Percentiles rank a stretch among this genome's conserved stretches.
phyloP scores from a whole-genome alignment of 2,113 vertebrate species.

The Etheostoma cragini region DNA sequence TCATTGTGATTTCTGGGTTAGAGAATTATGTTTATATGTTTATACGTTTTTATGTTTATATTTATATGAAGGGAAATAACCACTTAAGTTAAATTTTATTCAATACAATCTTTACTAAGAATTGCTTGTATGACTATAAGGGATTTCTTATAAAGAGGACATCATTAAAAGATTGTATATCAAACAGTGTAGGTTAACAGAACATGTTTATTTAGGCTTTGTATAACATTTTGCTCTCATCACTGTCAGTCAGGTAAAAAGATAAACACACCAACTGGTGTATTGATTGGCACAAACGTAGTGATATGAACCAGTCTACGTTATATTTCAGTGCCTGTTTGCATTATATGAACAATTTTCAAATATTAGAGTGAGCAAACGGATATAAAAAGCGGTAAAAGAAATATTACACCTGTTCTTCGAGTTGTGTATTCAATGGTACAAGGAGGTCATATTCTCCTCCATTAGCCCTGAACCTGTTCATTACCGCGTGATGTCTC shows the following conservation, averaged over 20 bases:
- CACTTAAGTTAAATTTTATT: constrained; percentile 3
- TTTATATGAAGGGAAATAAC: constrained; percentile 10
- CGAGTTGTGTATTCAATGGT: constrained; percentile 30
- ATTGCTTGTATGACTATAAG: constrained; percentile 17
- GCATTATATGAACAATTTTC: constrained; percentile 22
- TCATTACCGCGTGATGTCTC: constrained; percentile 82
- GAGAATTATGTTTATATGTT: neutral
- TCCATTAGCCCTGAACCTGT: constrained; percentile 78
- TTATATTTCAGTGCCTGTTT: constrained; percentile 17
- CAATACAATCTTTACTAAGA: constrained; percentile 1
- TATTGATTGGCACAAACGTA: too few relatives aligned
- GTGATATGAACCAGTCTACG: neutral
- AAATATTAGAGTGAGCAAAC: constrained; percentile 19
- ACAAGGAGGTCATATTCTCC: constrained; percentile 58
- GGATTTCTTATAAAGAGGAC: neutral
- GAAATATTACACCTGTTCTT: constrained; percentile 31
- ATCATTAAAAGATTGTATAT: constrained; percentile 8
- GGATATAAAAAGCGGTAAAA: constrained; percentile 35
- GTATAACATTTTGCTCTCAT: neutral
- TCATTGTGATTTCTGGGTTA: constrained; percentile 12
- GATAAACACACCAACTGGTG: constrained; percentile 3
- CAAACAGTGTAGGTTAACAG: neutral
- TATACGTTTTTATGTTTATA: too few relatives aligned
- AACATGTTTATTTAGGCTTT: constrained; percentile 17
- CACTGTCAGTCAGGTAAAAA: neutral